These are phyloP conservation scores for Falcunculus frontatus DNA, from an alignment of 2,113 vertebrate genomes.

Conservation along the genomic window DNA sequence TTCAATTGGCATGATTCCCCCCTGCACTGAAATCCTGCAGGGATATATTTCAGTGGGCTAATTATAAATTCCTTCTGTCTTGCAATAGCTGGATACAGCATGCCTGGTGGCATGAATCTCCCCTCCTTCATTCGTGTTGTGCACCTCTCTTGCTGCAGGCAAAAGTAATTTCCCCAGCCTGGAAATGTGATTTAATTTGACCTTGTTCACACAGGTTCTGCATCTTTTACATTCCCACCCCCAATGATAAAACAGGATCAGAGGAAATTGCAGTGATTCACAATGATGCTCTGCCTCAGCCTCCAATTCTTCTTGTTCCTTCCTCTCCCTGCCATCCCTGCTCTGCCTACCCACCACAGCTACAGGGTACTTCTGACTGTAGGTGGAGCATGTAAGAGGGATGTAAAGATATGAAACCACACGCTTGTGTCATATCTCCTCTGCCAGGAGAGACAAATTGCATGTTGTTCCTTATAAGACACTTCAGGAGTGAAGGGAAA, in stretches of 20 bases:
- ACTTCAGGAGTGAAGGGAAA: neutral
- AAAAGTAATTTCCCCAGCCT: slow-evolving; percentile 71
- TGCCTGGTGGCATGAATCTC: slow-evolving; percentile 48
- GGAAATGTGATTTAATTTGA: slow-evolving; percentile 72
- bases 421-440: neutral
- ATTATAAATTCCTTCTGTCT: slow-evolving; percentile 61
- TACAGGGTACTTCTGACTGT: neutral
- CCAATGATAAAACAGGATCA: slow-evolving; percentile 55
- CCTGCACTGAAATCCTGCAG: neutral
- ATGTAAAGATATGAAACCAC: neutral
- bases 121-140: slow-evolving; percentile 42
- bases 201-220: slow-evolving; percentile 64
- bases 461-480: neutral
- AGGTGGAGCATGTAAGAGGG: neutral
- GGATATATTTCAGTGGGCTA: slow-evolving; percentile 54
- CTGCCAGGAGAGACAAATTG: neutral
- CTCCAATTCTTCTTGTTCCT: slow-evolving; percentile 13
- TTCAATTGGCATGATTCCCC: neutral
- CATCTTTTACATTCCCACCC: slow-evolving; percentile 60
- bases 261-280: slow-evolving; percentile 60
- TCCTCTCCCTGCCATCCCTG: neutral
- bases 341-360: neutral
- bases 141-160: slow-evolving; percentile 64
- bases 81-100: slow-evolving; percentile 36
- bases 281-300: slow-evolving; percentile 11